A percentile compares a stretch with the other conserved stretches of the same genome.
phyloP scores from a whole-genome alignment of 2,888 invertebrate genomes.

The Alcis repandata region DNA sequence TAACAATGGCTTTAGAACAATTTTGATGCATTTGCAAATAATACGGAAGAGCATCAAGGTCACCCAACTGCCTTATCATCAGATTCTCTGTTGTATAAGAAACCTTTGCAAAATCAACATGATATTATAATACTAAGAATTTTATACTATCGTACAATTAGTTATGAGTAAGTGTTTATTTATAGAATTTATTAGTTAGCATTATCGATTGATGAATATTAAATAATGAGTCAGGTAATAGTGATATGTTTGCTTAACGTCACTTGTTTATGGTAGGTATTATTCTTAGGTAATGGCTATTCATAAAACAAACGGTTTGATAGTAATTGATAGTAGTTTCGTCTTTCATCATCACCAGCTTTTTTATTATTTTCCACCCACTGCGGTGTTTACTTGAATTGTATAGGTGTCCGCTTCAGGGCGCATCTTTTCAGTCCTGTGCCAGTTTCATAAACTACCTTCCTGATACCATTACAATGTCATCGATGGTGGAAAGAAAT shows the following conservation, averaged over 20 bases:
- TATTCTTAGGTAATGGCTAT: background rate
- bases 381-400: too few species aligned
- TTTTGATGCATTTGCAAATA: constrained; percentile 23
- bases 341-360: too few species aligned
- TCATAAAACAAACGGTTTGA: background rate
- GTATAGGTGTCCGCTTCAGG: too few species aligned
- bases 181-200: constrained; percentile 9
- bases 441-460: too few species aligned
- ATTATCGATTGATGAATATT: constrained; percentile 11
- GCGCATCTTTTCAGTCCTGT: too few species aligned
- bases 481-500: too few species aligned
- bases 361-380: too few species aligned
- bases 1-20: constrained; percentile 8
- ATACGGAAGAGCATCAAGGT: constrained; percentile 30
- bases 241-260: constrained; percentile 17
- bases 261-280: constrained; percentile 7
- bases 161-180: constrained; percentile 3
- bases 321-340: background rate
- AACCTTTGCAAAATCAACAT: constrained; percentile 4
- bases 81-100: constrained; percentile 18
- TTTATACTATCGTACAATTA: too few species aligned
- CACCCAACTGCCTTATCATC: constrained; percentile 16
- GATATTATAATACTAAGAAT: background rate
- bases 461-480: too few species aligned
- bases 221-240: constrained; percentile 29